phyloP scores from a whole-genome alignment of 92 coral and sea anemone species.

The Zoanthus gigantus region DNA sequence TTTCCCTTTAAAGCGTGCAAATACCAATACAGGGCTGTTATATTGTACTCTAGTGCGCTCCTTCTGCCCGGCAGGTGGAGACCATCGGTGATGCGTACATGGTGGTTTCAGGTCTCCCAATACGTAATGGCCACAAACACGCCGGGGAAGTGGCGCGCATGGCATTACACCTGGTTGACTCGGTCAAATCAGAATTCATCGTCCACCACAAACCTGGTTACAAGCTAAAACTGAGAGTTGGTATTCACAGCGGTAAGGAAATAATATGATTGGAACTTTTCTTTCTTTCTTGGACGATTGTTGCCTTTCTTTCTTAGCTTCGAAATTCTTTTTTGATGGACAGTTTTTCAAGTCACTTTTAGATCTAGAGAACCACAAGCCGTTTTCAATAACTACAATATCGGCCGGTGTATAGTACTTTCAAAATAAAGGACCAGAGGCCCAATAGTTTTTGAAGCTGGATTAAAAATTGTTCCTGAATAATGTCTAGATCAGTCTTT shows the following conservation, averaged over 20 bases:
- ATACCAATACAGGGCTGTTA: conserved; percentile 89
- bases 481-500: too few species aligned
- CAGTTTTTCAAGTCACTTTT: too few species aligned
- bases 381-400: too few species aligned
- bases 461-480: too few species aligned
- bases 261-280: not conserved
- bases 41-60: conserved; percentile 99
- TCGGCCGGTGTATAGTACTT: too few species aligned
- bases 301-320: too few species aligned
- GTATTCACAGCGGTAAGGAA: conserved; percentile 91
- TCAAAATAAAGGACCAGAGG: too few species aligned
- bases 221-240: conserved; percentile 91
- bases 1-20: conserved; percentile 42
- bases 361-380: too few species aligned
- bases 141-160: conserved; percentile 96
- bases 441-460: too few species aligned
- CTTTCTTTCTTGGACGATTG: too few species aligned
- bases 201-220: conserved; percentile 88
- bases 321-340: too few species aligned
- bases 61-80: conserved; percentile 99
- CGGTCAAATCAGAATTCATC: conserved; percentile 89
- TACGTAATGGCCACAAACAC: conserved; percentile 90
- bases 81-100: conserved; percentile 99
- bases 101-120: conserved; percentile 99
- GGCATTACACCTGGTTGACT: conserved; percentile 93